Conservation (phyloP, 2,797 vertebrate species). For the Pipistrellus pygmaeus region DNA sequence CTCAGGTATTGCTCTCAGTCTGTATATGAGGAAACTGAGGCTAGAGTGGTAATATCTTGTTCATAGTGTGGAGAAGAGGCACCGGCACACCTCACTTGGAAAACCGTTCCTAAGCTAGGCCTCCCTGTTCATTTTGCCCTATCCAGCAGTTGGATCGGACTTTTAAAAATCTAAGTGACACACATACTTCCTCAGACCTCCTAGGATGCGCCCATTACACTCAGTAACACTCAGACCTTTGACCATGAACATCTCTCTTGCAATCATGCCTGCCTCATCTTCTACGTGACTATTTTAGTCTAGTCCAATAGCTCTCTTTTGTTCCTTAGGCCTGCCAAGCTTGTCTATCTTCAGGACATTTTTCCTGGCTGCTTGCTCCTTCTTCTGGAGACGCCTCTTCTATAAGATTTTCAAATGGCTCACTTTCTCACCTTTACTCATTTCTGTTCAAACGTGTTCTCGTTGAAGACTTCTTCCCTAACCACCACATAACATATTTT, state of each 20-base stretch:
- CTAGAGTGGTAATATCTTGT: background rate
- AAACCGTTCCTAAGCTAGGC: background rate
- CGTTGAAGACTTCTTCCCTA: background rate
- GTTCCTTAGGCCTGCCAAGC: background rate
- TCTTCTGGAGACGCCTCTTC: background rate
- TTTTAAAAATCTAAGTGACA: background rate
- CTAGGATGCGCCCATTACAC: background rate
- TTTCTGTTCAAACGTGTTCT: background rate
- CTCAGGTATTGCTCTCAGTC: background rate
- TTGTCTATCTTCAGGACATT: background rate
- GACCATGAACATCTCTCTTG: background rate
- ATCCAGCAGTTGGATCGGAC: background rate
- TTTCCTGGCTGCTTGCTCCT: background rate
- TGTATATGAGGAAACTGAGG: background rate
- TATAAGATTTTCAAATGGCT: background rate
- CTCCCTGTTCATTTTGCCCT: background rate
- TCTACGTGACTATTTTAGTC: background rate
- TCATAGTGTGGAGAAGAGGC: background rate
- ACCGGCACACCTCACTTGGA: background rate
- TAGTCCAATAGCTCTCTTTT: background rate
- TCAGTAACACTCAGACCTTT: background rate
- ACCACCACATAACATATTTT: no score
- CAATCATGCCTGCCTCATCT: background rate
- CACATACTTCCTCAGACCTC: background rate
- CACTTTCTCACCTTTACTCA: background rate